A percentile compares a stretch with the other conserved stretches of the same genome.
Conservation (phyloP, 1,140 invertebrate genomes). For the Drosophila sp. region DNA sequence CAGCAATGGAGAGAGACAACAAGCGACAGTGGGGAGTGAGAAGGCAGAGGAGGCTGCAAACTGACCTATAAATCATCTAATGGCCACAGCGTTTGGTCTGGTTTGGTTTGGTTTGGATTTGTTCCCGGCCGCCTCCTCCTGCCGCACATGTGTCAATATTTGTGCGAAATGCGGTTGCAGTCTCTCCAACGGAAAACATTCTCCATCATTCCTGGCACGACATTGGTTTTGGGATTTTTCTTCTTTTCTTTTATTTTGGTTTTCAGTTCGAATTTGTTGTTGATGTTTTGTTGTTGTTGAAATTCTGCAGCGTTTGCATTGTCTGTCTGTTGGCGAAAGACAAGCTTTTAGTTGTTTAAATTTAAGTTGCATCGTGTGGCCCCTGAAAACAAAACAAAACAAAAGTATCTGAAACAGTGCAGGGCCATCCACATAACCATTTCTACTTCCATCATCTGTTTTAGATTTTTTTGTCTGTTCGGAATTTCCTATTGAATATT, state of each 20-base stretch:
- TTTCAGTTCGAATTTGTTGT: conserved; percentile 50
- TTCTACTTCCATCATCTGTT: conserved; percentile 13
- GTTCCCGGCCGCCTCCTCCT: neutral
- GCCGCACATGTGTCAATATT: conserved; percentile 77
- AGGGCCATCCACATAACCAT: neutral
- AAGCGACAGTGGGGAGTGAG: neutral
- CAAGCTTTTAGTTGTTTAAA: conserved; percentile 76
- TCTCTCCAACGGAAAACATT: conserved; percentile 67
- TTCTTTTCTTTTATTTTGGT: neutral
- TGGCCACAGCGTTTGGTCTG: conserved; percentile 66
- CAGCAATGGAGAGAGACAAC: neutral
- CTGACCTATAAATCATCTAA: conserved; percentile 82
- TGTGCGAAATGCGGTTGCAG: conserved; percentile 79
- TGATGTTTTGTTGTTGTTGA: conserved; percentile 31
- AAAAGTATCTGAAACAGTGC: conserved; percentile 1
- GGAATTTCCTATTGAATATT: conserved; percentile 62
- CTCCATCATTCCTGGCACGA: conserved; percentile 58
- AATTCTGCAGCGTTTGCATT: conserved; percentile 44
- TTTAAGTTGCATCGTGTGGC: conserved; percentile 58
- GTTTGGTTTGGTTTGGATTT: conserved; percentile 20
- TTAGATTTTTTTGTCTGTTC: conserved; percentile 15
- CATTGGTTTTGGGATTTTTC: conserved; percentile 49
- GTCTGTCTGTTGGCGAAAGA: conserved; percentile 26
- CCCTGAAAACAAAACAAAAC: conserved; percentile 14
- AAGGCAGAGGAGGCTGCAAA: conserved; percentile 6